These are phyloP conservation scores for Arge pagana DNA, from an alignment of 2,888 invertebrate species.

Conservation along the genomic window DNA sequence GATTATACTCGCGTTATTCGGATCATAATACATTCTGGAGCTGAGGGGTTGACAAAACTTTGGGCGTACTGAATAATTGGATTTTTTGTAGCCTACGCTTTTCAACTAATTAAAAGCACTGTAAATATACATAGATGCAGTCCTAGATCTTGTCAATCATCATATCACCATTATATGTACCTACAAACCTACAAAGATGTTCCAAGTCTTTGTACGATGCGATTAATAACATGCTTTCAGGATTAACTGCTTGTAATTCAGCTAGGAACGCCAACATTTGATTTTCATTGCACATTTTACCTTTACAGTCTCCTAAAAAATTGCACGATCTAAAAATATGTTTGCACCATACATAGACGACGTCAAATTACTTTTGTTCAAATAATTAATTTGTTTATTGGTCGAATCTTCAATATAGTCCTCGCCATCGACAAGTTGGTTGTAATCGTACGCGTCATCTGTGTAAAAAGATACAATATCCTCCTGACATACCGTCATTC, in stretches of 20 bases:
- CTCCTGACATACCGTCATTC: conserved; percentile 17
- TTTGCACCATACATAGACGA: too few relatives aligned
- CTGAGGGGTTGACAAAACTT: too few relatives aligned
- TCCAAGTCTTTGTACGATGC: conserved; percentile 55
- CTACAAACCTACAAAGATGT: conserved; percentile 50
- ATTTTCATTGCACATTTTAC: conserved; percentile 51
- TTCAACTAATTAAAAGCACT: too few relatives aligned
- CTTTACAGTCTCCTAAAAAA: too few relatives aligned
- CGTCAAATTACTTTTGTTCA: too few relatives aligned
- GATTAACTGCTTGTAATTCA: conserved; percentile 61
- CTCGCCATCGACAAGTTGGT: conserved; percentile 20
- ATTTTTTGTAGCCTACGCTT: too few relatives aligned
- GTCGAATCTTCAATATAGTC: conserved; percentile 24
- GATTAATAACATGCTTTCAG: conserved; percentile 61
- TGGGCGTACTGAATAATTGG: too few relatives aligned
- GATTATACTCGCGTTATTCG: background rate
- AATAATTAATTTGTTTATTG: too few relatives aligned
- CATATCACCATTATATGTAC: conserved; percentile 11
- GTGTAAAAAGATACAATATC: conserved; percentile 21
- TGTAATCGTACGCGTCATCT: conserved; percentile 23
- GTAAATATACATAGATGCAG: too few relatives aligned
- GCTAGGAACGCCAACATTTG: conserved; percentile 60
- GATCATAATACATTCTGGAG: background rate
- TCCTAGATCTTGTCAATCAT: too few relatives aligned
- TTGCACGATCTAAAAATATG: too few relatives aligned